phyloP scores from a whole-genome alignment of 1,140 invertebrate species.

The Bombus breviceps region DNA sequence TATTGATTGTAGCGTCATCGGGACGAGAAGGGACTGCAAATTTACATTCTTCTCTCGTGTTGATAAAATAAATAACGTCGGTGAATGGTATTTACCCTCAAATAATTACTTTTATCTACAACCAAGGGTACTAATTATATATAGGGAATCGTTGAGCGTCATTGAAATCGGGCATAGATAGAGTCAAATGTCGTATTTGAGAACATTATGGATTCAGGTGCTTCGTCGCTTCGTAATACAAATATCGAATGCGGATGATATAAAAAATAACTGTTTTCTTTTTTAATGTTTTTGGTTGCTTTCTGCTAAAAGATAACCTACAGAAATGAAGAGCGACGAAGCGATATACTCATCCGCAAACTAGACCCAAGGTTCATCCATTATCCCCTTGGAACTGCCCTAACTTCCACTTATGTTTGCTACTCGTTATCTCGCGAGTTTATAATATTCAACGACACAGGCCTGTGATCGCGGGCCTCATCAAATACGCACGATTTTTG shows the following conservation, averaged over 20 bases:
- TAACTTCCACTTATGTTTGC: slow-evolving; percentile 30
- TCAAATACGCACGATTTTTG: slow-evolving; percentile 25
- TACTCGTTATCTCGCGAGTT: slow-evolving; percentile 41
- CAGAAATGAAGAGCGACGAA: neutral
- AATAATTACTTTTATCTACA: slow-evolving; percentile 8
- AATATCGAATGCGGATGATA: neutral
- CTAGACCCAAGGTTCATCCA: neutral
- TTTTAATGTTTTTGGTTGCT: neutral
- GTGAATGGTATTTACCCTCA: neutral
- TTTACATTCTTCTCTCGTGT: slow-evolving; percentile 1
- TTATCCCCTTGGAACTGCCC: neutral
- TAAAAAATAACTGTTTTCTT: neutral
- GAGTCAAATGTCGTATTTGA: neutral
- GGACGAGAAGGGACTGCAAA: neutral
- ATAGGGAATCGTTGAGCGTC: neutral
- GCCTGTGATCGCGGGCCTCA: neutral
- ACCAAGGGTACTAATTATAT: neutral
- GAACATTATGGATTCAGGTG: neutral
- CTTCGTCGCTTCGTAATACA: neutral
- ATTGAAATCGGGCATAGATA: neutral
- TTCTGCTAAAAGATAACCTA: neutral
- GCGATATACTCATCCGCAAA: neutral
- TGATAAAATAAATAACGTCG: slow-evolving; percentile 7
- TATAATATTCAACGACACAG: slow-evolving; percentile 1
- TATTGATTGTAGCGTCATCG: neutral